These are phyloP conservation scores for Perdita meconis DNA, from an alignment of 2,888 invertebrate species.

Conservation along the genomic window DNA sequence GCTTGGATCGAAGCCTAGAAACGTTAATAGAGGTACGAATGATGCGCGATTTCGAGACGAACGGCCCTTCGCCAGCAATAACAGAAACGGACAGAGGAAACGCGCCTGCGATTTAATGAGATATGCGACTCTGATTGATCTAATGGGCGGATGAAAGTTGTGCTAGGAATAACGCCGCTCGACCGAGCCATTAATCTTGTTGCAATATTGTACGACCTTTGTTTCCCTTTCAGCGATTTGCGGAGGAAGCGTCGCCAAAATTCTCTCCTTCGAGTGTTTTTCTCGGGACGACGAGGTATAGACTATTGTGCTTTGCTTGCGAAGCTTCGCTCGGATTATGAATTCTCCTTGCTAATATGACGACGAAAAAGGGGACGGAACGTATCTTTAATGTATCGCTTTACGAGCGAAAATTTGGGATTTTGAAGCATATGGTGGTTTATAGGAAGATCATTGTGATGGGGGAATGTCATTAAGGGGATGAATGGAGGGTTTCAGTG, in stretches of 20 bases:
- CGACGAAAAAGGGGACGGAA: too few species aligned
- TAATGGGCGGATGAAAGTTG: constrained; percentile 1
- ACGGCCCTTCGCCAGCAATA: not conserved
- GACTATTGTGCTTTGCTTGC: too few species aligned
- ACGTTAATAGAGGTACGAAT: constrained; percentile 33
- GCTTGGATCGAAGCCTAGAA: constrained; percentile 43
- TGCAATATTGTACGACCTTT: not conserved
- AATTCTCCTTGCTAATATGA: too few species aligned
- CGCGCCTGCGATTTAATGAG: constrained; percentile 3
- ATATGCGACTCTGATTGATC: constrained; percentile 23
- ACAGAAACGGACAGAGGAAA: constrained; percentile 11
- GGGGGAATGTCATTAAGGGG: constrained; percentile 14
- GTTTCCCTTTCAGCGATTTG: not conserved
- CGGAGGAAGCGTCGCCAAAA: too few species aligned
- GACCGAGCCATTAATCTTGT: not conserved
- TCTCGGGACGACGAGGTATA: too few species aligned
- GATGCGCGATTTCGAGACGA: constrained; percentile 11
- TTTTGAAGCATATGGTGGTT: constrained; percentile 26
- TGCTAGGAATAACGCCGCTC: constrained; percentile 1
- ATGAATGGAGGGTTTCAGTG: constrained; percentile 3
- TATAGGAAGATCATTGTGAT: constrained; percentile 22
- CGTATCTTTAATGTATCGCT: not conserved
- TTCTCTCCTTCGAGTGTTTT: too few species aligned
- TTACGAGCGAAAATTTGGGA: not conserved
- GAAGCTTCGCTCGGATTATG: too few species aligned